Conservation (phyloP, 2,888 invertebrate genomes). For the Himalopsyche kuldschensis region DNA sequence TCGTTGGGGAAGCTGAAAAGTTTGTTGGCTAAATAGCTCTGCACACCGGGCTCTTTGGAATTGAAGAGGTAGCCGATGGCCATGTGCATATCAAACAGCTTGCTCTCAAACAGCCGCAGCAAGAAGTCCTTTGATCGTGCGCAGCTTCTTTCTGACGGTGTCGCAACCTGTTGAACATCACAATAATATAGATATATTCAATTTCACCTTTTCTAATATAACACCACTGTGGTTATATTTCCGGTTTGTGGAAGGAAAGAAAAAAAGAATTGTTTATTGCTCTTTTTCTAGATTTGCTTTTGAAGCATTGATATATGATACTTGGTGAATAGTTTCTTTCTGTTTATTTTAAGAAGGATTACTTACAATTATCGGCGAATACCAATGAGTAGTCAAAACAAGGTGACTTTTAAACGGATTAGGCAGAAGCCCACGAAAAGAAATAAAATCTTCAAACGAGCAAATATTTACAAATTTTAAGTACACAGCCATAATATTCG, state of each 20-base stretch:
- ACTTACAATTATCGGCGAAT: background rate
- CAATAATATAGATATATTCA: background rate
- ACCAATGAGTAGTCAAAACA: background rate
- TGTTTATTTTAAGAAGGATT: background rate
- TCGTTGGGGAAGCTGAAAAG: conserved; percentile 91
- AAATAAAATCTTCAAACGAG: background rate
- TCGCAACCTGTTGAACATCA: background rate
- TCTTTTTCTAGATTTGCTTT: too few relatives aligned
- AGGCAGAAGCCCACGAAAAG: background rate
- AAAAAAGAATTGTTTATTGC: too few relatives aligned
- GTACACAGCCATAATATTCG: background rate
- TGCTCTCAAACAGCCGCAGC: conserved; percentile 92
- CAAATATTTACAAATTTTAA: background rate
- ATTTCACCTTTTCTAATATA: too few relatives aligned
- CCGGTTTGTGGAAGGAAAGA: too few relatives aligned
- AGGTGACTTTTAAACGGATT: background rate
- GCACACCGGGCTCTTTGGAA: conserved; percentile 97
- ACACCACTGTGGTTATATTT: too few relatives aligned
- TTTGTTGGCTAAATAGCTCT: conserved; percentile 96
- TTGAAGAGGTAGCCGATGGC: conserved; percentile 97
- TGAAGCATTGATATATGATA: too few relatives aligned
- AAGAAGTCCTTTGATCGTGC: conserved; percentile 67
- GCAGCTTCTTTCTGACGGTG: background rate
- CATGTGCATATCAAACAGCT: conserved; percentile 97
- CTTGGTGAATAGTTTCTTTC: too few relatives aligned